Evolutionary conservation across 2,888 invertebrate species (phyloP), one percentile per base, ranked within the genome.

Genomic region (Xestia sexstrigata): DNA sequence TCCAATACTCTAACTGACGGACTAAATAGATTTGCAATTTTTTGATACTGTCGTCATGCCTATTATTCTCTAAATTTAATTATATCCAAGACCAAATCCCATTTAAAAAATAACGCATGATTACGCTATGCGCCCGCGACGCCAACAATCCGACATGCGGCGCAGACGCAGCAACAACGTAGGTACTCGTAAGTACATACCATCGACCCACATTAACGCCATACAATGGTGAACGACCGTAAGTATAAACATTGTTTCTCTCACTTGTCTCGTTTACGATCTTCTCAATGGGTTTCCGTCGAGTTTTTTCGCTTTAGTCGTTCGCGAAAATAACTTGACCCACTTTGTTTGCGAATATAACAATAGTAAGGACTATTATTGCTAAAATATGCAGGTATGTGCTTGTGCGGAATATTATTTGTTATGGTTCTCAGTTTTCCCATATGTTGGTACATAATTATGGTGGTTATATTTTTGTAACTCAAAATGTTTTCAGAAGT

Each of bases 181-280:
- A n/a, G 20, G 39, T 17, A 74, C 75, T 66, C 15, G 17, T 55
- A 60, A 20, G n/a, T n/a, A 63, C 42, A 69, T 63, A 58, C 69
- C 62, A 66, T 26, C 87, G 82, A 84, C 88, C 87, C 73, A 88
- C 87, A 87, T 87, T 76, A 70, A 60, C 76, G 63, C 76, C 60
- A 47, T 68, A 79, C 80, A 79, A 81, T 82, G 85, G 89, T 88
- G 85, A 88, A 88, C 76, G 85, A 87, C 84, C 88, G 84, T 77
- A 80, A 82, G 62, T 79, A 83, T 81, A 88, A 88, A 88, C 89
- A 88, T 80, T 84, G 85, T 85, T 82, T 84, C 79, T 72, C 83
- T 69, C 71, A 78, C 78, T 82, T 85, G 78, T 81, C 82, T 81
- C 74, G 79, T 80, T 81, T 76, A 81, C 79, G 80, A 82, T 80